Percentiles rank a stretch among this genome's conserved stretches.
phyloP scores from a whole-genome alignment of 2,113 vertebrate species.

The Edolisoma coerulescens region DNA sequence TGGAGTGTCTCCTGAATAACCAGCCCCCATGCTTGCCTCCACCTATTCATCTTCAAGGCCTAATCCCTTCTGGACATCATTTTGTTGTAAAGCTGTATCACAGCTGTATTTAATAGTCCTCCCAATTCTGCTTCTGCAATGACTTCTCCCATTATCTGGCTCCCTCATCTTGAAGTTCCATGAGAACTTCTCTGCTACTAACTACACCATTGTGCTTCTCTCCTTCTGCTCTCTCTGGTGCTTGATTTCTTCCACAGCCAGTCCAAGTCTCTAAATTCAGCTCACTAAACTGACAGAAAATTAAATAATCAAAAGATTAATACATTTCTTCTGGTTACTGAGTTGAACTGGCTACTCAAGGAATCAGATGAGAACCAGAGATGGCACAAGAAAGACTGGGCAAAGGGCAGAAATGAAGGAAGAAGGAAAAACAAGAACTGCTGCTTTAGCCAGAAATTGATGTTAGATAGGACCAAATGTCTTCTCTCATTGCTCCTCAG shows the following conservation, averaged over 20 bases:
- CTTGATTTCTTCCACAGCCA: not conserved
- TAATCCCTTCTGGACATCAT: not conserved
- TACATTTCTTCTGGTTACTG: not conserved
- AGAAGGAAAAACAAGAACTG: not conserved
- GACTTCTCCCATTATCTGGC: not conserved
- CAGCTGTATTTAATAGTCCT: not conserved
- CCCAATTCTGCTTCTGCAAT: not conserved
- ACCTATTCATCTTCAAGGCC: not conserved
- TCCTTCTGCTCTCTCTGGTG: not conserved
- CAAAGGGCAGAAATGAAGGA: not conserved
- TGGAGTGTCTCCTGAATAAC: not conserved
- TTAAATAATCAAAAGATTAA: not conserved
- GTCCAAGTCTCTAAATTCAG: not conserved
- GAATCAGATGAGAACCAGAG: not conserved
- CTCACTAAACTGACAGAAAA: not conserved
- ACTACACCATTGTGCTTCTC: not conserved
- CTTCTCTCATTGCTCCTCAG: not conserved
- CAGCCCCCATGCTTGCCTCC: not conserved
- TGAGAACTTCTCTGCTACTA: not conserved
- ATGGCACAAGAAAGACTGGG: not conserved
- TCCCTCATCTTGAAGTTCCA: not conserved
- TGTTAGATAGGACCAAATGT: not conserved
- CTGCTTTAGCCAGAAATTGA: not conserved
- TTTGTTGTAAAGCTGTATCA: not conserved
- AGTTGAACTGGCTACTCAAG: not conserved